These are phyloP conservation scores for Lophotis ruficrista DNA, from an alignment of 2,113 vertebrate species.

Conservation along the genomic window DNA sequence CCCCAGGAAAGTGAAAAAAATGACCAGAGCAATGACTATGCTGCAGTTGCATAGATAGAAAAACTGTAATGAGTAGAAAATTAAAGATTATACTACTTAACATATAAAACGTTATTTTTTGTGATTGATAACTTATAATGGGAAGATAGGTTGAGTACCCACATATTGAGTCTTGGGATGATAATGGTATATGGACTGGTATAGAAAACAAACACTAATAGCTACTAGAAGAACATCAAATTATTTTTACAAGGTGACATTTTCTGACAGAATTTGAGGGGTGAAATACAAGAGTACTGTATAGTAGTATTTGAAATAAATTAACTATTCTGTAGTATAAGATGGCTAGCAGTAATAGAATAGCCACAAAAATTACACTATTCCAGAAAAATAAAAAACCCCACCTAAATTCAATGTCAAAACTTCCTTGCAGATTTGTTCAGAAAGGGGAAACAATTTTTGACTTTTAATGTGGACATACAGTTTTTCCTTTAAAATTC, in stretches of 20 bases:
- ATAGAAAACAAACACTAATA: neutral
- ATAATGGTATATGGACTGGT: neutral
- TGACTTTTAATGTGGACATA: neutral
- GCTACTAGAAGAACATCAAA: neutral
- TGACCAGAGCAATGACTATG: slow-evolving; percentile 63
- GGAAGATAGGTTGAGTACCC: neutral
- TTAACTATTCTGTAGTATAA: neutral
- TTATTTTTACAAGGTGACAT: neutral
- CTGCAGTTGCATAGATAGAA: slow-evolving; percentile 64
- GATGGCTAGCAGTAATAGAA: neutral
- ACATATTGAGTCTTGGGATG: neutral
- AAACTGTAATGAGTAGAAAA: neutral
- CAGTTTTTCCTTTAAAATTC: slow-evolving; percentile 40
- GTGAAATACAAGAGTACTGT: neutral
- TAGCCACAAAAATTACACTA: neutral
- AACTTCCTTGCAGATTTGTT: neutral
- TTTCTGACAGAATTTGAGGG: neutral
- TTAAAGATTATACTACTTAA: slow-evolving; percentile 19
- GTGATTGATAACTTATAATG: neutral
- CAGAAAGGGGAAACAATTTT: slow-evolving; percentile 6
- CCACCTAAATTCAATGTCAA: neutral
- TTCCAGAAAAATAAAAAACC: neutral
- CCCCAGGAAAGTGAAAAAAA: slow-evolving; percentile 74
- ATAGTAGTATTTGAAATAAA: neutral
- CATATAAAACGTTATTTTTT: neutral